Evolutionary conservation across 1,140 invertebrate genomes (phyloP), one percentile per base, ranked within the genome.

Genomic region (Rhopalosiphum maidis): DNA sequence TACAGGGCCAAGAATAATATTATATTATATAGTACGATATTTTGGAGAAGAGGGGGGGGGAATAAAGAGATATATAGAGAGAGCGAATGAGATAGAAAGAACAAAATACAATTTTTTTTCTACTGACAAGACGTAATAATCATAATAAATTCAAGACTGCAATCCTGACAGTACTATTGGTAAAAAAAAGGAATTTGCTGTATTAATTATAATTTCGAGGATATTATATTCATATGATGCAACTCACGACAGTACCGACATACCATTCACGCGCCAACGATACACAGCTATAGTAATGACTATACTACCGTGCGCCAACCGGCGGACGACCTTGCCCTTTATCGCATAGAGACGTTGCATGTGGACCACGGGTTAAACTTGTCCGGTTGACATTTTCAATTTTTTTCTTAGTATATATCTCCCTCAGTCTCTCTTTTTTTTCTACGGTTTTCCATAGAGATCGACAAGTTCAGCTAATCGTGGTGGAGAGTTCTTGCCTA

Each of bases 291-390:
- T 22, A 41, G 25, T 41, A 54, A n/a, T 88, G 48, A 51, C 46
- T 51, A 51, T 30, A 68, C 30, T 68, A 68, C 60, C 30, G 60
- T n/a, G 30, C 60, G 30, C 60, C 60, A 68, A 68, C 30, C 11
- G 15, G 15, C 46, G 7, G 15, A 30, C 89, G 89, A 90, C 89
- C 89, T 90, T 90, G 89, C 89, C 89, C 89, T 90, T 90, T 90
- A 60, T 90, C 22, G 7, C 30, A 15, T 68, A n/a, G 89, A 43
- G 89, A 41, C 7, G 21, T 51, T 25, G 8, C 35, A 37, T 30
- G 30, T 87, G 5, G 37, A 37, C 37, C 15, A n/a, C 54, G 25
- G 55, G 89, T 43, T 55, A 43, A 68, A 90, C 89, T 68, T 23
- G 89, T 90, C 37, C 25, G 37, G 37, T 43, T 90, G 54, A 90